These are phyloP conservation scores for Megaleporinus macrocephalus DNA, from an alignment of 2,113 vertebrate genomes.

Conservation along the genomic window DNA sequence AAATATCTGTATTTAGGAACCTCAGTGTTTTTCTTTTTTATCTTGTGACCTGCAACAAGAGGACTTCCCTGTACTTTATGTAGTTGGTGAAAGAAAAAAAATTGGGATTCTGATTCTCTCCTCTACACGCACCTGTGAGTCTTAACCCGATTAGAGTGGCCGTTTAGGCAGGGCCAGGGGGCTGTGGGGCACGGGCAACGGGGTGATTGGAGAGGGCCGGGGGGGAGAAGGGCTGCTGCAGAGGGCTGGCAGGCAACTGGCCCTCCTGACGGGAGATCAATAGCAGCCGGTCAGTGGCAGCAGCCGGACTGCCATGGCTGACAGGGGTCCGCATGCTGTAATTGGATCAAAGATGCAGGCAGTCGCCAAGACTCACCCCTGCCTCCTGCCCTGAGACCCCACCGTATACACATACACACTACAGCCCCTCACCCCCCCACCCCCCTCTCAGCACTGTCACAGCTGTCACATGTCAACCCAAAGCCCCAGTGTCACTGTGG, in stretches of 20 bases:
- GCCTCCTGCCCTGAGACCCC: conserved; percentile 83
- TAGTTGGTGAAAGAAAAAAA: conserved; percentile 63
- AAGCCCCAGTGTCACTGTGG: conserved; percentile 94
- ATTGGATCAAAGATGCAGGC: conserved; percentile 96
- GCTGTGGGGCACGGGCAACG: conserved; percentile 36
- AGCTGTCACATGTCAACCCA: conserved; percentile 99
- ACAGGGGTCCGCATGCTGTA: conserved; percentile 96
- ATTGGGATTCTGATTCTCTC: conserved; percentile 75
- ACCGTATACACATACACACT: conserved; percentile 75
- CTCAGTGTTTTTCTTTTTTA: too few species aligned
- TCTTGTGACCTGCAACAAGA: too few species aligned
- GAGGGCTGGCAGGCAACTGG: conserved; percentile 84
- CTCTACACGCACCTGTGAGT: conserved; percentile 76
- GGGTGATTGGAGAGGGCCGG: conserved; percentile 70
- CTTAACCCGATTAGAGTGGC: conserved; percentile 81
- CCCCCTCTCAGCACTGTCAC: conserved; percentile 91
- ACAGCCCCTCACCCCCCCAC: conserved; percentile 72
- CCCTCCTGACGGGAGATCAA: conserved; percentile 99
- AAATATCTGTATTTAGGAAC: too few species aligned
- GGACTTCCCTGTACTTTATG: background rate
- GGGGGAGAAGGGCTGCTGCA: conserved; percentile 67
- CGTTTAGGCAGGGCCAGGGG: conserved; percentile 79
- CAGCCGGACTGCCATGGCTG: conserved; percentile 96
- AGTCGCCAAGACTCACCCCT: conserved; percentile 89
- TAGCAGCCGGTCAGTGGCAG: conserved; percentile 93